Evolutionary conservation across 2,888 invertebrate genomes (phyloP).

Genomic region (Pocota personata): DNA sequence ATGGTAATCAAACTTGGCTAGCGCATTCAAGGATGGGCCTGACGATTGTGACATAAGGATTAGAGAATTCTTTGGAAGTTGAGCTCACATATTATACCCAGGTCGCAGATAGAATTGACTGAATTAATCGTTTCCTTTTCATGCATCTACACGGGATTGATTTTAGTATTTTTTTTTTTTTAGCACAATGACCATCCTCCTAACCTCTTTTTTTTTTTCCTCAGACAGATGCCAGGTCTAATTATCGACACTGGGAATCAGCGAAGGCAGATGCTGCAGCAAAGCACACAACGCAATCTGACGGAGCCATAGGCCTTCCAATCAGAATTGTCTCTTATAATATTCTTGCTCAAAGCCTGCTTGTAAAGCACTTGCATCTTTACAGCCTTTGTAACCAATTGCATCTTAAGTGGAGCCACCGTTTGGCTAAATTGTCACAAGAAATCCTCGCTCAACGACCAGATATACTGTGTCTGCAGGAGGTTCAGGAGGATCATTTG

Average conservation of each 20-base stretch:
- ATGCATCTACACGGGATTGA: too few species aligned
- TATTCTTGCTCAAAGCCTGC: conserved; percentile 92
- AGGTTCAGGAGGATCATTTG: conserved; percentile 92
- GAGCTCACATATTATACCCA: too few species aligned
- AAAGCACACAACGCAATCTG: too few species aligned
- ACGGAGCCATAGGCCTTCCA: neutral
- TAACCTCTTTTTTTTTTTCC: neutral
- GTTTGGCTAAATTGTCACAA: conserved; percentile 84
- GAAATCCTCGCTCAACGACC: conserved; percentile 84
- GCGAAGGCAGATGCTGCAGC: neutral
- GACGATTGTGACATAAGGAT: too few species aligned
- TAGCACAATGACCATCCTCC: too few species aligned
- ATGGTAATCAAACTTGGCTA: too few species aligned
- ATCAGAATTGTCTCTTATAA: conserved; percentile 93
- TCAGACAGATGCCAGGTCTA: neutral
- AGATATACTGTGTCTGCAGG: conserved; percentile 88
- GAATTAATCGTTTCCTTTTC: too few species aligned
- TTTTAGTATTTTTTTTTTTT: too few species aligned
- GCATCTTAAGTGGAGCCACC: conserved; percentile 88
- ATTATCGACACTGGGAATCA: conserved; percentile 18
- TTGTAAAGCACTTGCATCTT: conserved; percentile 89
- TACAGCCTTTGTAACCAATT: conserved; percentile 85
- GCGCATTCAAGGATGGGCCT: too few species aligned
- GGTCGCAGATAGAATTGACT: too few species aligned
- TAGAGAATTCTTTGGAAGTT: too few species aligned